Percentiles rank a stretch among this genome's conserved stretches.
Evolutionary conservation across 2,888 invertebrate genomes (phyloP).

Genomic region (Drosophila macrospina): DNA sequence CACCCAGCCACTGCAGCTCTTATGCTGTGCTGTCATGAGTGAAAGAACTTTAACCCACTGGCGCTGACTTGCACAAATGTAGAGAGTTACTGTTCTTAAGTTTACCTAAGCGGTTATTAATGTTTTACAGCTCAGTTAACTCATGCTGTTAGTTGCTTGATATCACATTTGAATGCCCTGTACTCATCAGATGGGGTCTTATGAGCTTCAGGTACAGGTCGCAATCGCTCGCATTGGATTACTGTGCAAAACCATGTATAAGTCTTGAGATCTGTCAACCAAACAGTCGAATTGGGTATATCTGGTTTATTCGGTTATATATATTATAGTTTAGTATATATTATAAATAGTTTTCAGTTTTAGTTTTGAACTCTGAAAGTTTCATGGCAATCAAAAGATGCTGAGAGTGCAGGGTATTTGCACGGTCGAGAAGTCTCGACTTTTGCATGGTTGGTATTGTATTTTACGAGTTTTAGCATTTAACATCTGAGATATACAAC

Average conservation of each 20-base stretch:
- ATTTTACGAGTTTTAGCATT: slow-evolving; percentile 9
- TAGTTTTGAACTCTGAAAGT: too few relatives aligned
- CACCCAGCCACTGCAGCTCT: neutral
- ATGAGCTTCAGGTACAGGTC: too few relatives aligned
- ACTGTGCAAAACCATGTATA: too few relatives aligned
- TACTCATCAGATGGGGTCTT: neutral
- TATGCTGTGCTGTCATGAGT: slow-evolving; percentile 9
- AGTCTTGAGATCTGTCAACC: too few relatives aligned
- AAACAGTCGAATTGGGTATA: too few relatives aligned
- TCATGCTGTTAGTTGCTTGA: slow-evolving; percentile 16
- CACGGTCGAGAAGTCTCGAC: neutral
- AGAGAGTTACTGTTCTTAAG: slow-evolving; percentile 6
- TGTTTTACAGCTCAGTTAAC: slow-evolving; percentile 31
- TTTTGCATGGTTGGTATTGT: neutral
- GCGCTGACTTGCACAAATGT: slow-evolving; percentile 38
- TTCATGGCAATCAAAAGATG: too few relatives aligned
- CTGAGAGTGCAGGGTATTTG: slow-evolving; percentile 12
- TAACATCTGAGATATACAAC: slow-evolving; percentile 6
- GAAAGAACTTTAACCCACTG: slow-evolving; percentile 10
- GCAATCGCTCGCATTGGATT: neutral
- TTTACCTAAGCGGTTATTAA: slow-evolving; percentile 27
- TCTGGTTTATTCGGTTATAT: too few relatives aligned
- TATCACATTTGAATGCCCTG: slow-evolving; percentile 23
- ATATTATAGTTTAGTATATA: too few relatives aligned
- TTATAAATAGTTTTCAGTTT: too few relatives aligned